Evolutionary conservation across 2,797 vertebrate species (phyloP), one percentile per base, ranked within the genome.

Genomic region (Neosalanx taihuensis): DNA sequence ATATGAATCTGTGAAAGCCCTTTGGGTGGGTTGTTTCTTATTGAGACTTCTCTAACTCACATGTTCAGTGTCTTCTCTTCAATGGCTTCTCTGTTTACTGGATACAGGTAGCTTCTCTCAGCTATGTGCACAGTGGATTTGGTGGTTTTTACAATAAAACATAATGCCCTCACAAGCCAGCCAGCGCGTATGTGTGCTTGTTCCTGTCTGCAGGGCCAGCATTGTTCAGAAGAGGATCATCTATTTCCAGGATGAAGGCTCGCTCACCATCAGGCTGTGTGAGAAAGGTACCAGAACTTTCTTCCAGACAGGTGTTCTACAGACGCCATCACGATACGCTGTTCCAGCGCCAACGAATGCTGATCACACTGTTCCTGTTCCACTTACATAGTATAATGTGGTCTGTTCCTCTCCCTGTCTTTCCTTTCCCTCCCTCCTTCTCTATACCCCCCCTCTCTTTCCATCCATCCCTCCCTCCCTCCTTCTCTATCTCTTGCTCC

Each of bases 191-290:
- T 37, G 35, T 37, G 41, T 46, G 12, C 3, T 46, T 46, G 41
- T 9, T 56, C 41, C 70, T 81, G n/a, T 74, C 75, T 83, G n/a
- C 83, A 99, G 97, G 87, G 96, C 96, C 74, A 98, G 96, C 72
- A 96, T 99, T 51, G 95, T 98, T 76, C 97, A 98, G 92, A 98
- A 96, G 80, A 95, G 92, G 82, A 92, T 98, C n/a, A 97, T 97
- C 88, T 97, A 95, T 90, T 98, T 98, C 90, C 96, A 97, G 87
- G 95, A 98, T 64, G 95, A 97, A 78, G 97, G 96, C 46, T 97
- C 97, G 67, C 95, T 99, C 79, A 98, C 96, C 35, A 92, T 94
- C 84, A 95, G 90, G 74, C 92, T 99, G 63, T 99, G 97, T 85
- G 96, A 99, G 85, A 96, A 93, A 96, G 97, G 97, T 99, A 57